Base-by-base conservation (phyloP, 2,888 invertebrate genomes). In the Drosophila limbata region DNA sequence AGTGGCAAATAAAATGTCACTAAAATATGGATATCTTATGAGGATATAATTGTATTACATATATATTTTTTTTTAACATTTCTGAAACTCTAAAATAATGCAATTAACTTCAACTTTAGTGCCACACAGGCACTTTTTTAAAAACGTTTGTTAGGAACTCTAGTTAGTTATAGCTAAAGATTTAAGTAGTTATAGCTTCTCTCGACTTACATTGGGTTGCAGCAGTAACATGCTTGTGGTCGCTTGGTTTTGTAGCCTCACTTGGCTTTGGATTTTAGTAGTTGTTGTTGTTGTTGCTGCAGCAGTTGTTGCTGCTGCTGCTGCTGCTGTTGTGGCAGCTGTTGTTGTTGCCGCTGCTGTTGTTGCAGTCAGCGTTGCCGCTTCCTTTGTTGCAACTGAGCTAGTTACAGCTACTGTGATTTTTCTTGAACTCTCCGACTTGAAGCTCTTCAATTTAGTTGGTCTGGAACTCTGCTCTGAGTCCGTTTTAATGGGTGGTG, bases 181-280 rank as follows among this genome's bases (percentile, higher is more conserved):
- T 25, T 5, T 5, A n/a, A n/a, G n/a, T n/a, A 25, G 5, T 5
- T 25, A 39, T 15, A 3, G 3, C 3, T 42, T 5, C 2, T 13
- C 19, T 42, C 5, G 4, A 50, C 94, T 94, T 93, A 97, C 97
- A 95, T 97, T 97, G 94, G 97, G 96, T 94, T 97, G 97, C 95
- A 97, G 95, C 93, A 97, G 96, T 95, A 97, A 96, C 97, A 97
- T 97, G 95, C 97, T 97, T 96, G 97, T 85, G 85, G 91, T 81
- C 84, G 89, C 89, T 88, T 66, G 88, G 80, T 80, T 88, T 72
- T 73, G 75, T 45, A 87, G 88, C 83, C 91, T 88, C 78, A 89
- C 74, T 79, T 77, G 90, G 83, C 81, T 86, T 11, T 56, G 55
- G 74, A 82, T 81, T 89, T 75, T 89, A 70, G 61, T 57, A 62